phyloP scores from a whole-genome alignment of 2,113 vertebrate genomes.

The Lamprologus callipterus region DNA sequence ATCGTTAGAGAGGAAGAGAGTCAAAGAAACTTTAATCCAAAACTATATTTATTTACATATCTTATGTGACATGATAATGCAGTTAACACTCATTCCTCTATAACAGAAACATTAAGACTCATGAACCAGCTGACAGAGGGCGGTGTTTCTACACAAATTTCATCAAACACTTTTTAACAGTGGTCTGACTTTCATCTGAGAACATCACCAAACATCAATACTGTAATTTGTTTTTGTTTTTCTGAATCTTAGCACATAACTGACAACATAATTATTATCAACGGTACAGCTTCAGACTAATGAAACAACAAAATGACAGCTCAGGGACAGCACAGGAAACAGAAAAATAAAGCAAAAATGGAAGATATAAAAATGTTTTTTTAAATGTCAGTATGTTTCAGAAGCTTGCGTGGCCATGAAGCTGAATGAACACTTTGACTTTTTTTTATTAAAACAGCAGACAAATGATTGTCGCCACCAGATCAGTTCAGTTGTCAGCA shows the following conservation, averaged over 20 bases:
- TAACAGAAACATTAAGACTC: neutral
- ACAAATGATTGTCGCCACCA: neutral
- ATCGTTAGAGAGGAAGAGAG: neutral
- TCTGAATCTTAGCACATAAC: neutral
- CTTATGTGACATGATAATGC: neutral
- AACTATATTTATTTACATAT: conserved; percentile 16
- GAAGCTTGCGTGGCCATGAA: neutral
- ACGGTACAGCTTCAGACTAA: neutral
- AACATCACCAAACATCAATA: neutral
- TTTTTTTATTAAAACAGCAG: neutral
- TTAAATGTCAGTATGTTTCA: neutral
- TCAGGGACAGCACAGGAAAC: neutral
- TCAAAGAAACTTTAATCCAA: neutral
- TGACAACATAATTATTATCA: neutral
- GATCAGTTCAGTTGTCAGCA: neutral
- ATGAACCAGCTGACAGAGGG: neutral
- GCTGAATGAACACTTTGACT: neutral
- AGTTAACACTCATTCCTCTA: neutral
- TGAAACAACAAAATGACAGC: neutral
- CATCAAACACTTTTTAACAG: neutral
- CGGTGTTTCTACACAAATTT: neutral
- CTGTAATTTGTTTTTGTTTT: neutral
- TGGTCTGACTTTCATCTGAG: neutral
- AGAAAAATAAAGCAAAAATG: neutral
- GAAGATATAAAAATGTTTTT: neutral